These are phyloP conservation scores for Chlorodrepanis virens DNA, from an alignment of 2,113 vertebrate species.

Conservation along the genomic window DNA sequence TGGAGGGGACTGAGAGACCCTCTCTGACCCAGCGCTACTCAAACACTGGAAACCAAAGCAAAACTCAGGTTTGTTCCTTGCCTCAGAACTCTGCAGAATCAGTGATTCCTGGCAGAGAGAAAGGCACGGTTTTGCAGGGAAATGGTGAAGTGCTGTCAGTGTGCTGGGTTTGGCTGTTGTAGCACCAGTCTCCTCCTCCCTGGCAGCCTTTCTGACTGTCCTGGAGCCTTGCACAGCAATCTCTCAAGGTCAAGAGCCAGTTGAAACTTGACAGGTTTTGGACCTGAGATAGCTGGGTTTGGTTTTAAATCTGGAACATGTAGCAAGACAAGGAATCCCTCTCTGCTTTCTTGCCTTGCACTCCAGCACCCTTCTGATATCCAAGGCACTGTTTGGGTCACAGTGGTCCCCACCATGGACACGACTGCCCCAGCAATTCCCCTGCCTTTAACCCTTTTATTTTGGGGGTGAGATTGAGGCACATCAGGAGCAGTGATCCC, in stretches of 20 bases:
- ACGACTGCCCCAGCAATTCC: background rate
- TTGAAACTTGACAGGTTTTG: background rate
- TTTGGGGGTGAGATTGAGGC: background rate
- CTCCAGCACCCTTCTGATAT: background rate
- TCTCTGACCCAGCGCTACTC: background rate
- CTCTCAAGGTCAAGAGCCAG: background rate
- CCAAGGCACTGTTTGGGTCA: background rate
- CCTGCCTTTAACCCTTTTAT: background rate
- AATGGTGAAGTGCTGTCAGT: rapidly evolving
- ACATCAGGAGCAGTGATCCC: background rate
- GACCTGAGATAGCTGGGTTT: background rate
- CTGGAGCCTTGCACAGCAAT: background rate
- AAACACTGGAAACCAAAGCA: background rate
- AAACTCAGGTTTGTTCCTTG: background rate
- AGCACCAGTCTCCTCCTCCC: background rate
- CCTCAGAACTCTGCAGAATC: rapidly evolving
- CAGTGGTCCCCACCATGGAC: background rate
- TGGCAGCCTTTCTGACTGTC: background rate
- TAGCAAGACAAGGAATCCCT: background rate
- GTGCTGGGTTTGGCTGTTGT: background rate
- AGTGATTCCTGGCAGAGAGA: background rate
- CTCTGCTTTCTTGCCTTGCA: background rate
- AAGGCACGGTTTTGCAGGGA: no score
- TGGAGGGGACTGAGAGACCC: no score
- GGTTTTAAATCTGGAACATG: rapidly evolving